Base-by-base conservation (phyloP, 1,140 invertebrate species). In the Trachymyrmex septentrionalis region DNA sequence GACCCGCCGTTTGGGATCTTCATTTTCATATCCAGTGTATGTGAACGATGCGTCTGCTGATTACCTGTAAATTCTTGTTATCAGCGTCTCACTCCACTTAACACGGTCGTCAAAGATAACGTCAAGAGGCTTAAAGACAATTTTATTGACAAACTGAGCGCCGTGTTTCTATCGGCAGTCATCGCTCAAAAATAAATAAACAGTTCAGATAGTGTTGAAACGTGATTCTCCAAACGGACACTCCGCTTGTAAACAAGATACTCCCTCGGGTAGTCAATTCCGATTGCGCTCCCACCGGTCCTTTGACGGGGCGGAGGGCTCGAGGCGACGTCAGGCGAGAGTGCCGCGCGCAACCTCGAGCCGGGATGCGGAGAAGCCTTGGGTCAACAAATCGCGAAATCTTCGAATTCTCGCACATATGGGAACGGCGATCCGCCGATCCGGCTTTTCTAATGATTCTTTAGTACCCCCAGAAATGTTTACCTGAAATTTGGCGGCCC, bases 1-100 rank as follows among this genome's bases (percentile, higher is more conserved):
- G 95, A 94, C 76, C 95, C 94, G 91, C 92, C 93, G 53, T 88
- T 95, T 89, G 96, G 96, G 91, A 96, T 96, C 95, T 96, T 96
- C 96, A 96, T 96, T 95, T 95, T 96, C 95, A 96, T 95, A 93
- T 92, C 95, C 93, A 90, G 71, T 91, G 61, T 78, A 14, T 90
- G 48, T 73, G 38, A 73, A 24, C 61, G 76, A 61, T 24, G 53
- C 21, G 38, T 16, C 44, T 57, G 66, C 27, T 30, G 4, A 82
- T 67, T 78, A 48, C 63, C 89, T 87, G 61, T 9, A 75, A 82
- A 30, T 24, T 16, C 48, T 19, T 4, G 6, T 7, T 30, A 4
- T 77, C 44, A 66, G 38, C 12, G 19, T 44, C 30, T 34, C 30
- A 34, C 6, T 34, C 12, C n/a, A 1, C 30, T 27, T 27, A 12